phyloP scores from a whole-genome alignment of 1,140 invertebrate species.

The Aculops lycopersici region DNA sequence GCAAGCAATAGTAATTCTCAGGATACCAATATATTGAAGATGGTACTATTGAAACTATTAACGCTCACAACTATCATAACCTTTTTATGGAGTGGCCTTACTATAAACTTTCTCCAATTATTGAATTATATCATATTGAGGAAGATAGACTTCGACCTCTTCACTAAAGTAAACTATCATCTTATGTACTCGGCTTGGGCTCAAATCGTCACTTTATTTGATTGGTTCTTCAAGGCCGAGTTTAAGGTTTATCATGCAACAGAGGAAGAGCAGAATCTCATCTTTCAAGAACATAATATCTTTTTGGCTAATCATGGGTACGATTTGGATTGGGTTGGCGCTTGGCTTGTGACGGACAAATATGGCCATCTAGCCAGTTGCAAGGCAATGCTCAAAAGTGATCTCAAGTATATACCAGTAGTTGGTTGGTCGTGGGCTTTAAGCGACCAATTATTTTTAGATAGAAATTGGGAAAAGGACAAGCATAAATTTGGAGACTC shows the following conservation, averaged over 20 bases:
- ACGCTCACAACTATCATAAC: not conserved
- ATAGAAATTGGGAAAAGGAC: constrained; percentile 64
- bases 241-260: constrained; percentile 38
- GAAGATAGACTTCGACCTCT: constrained; percentile 35
- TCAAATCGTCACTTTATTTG: constrained; percentile 57
- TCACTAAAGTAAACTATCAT: constrained; percentile 66
- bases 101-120: constrained; percentile 46
- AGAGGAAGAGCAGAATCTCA: constrained; percentile 37
- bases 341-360: constrained; percentile 51
- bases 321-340: constrained; percentile 74
- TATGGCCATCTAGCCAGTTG: constrained; percentile 29
- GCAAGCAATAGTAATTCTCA: no score
- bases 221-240: constrained; percentile 60
- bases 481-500: constrained; percentile 39
- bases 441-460: constrained; percentile 62
- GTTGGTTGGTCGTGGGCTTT: constrained; percentile 83
- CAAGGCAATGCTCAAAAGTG: constrained; percentile 28
- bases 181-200: constrained; percentile 54
- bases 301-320: constrained; percentile 78
- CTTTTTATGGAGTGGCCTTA: constrained; percentile 43
- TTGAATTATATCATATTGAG: constrained; percentile 36
- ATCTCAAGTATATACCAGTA: constrained; percentile 57
- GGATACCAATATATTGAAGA: no score
- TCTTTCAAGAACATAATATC: constrained; percentile 55
- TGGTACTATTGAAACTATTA: not conserved